These are phyloP conservation scores for Anagyrus pseudococci DNA, from an alignment of 2,888 invertebrate species.

Conservation along the genomic window DNA sequence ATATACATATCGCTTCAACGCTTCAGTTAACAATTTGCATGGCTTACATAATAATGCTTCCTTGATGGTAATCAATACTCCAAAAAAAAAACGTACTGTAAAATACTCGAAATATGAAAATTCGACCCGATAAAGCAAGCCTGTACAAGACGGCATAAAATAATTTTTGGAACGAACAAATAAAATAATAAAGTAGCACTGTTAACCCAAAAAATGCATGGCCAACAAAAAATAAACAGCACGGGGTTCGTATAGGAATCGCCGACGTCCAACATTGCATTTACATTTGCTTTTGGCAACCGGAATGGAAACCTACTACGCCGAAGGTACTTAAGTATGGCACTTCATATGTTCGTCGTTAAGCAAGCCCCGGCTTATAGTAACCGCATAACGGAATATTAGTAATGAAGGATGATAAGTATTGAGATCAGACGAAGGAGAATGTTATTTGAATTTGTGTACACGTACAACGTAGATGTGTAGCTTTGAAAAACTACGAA, in stretches of 20 bases:
- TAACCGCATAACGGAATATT: too few species aligned
- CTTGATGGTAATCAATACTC: background rate
- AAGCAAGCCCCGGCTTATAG: background rate
- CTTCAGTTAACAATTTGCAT: slow-evolving; percentile 41
- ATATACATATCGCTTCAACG: slow-evolving; percentile 12
- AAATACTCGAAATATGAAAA: background rate
- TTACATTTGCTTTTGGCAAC: slow-evolving; percentile 6
- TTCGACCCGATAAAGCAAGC: background rate
- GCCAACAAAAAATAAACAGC: slow-evolving; percentile 6
- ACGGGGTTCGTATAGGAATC: background rate
- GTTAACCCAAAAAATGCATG: slow-evolving; percentile 26
- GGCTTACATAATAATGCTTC: slow-evolving; percentile 34
- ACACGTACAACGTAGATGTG: too few species aligned
- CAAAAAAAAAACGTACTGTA: background rate
- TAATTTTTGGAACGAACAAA: background rate
- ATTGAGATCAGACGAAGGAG: too few species aligned
- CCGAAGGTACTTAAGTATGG: slow-evolving; percentile 47
- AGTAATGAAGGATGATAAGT: too few species aligned
- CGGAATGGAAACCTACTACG: slow-evolving; percentile 6
- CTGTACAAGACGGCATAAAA: background rate
- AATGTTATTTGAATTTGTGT: too few species aligned
- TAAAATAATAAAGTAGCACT: background rate
- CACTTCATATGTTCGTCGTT: slow-evolving; percentile 55
- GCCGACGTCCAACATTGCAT: background rate
- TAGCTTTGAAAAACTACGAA: too few species aligned